Conservation (phyloP, 1,140 invertebrate species). For the Megalonaias nervosa region DNA sequence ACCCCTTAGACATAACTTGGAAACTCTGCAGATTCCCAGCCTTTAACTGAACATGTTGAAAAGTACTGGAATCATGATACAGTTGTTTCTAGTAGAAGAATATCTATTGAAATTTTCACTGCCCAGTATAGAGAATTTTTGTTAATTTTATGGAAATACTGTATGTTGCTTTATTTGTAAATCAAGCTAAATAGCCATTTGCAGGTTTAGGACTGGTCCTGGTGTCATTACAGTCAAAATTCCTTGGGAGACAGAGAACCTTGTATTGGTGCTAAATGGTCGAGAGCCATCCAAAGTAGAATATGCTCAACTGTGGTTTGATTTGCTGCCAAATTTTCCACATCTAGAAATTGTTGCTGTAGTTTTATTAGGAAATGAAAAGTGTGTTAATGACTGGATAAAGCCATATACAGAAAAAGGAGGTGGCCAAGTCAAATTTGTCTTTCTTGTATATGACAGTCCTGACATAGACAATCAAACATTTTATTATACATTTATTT, state of each 20-base stretch:
- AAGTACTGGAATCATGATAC: no score
- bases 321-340: slow-evolving; percentile 68
- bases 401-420: slow-evolving; percentile 70
- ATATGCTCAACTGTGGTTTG: slow-evolving; percentile 73
- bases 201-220: slow-evolving; percentile 73
- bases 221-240: slow-evolving; percentile 73
- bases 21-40: no score
- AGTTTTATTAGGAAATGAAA: slow-evolving; percentile 75
- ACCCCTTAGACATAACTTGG: no score
- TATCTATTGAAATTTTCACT: no score
- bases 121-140: no score
- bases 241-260: slow-evolving; percentile 70
- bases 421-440: slow-evolving; percentile 71
- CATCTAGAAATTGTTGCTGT: slow-evolving; percentile 70
- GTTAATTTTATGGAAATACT: no score
- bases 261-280: slow-evolving; percentile 76
- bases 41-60: no score
- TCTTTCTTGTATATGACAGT: slow-evolving; percentile 76
- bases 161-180: no score
- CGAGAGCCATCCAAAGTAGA: slow-evolving; percentile 72
- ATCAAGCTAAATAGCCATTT: slow-evolving; percentile 5
- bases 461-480: slow-evolving; percentile 72
- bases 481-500: slow-evolving; percentile 56
- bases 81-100: no score
- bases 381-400: slow-evolving; percentile 75